Base-by-base conservation (phyloP, 1,140 invertebrate species). In the Phortica variegata region DNA sequence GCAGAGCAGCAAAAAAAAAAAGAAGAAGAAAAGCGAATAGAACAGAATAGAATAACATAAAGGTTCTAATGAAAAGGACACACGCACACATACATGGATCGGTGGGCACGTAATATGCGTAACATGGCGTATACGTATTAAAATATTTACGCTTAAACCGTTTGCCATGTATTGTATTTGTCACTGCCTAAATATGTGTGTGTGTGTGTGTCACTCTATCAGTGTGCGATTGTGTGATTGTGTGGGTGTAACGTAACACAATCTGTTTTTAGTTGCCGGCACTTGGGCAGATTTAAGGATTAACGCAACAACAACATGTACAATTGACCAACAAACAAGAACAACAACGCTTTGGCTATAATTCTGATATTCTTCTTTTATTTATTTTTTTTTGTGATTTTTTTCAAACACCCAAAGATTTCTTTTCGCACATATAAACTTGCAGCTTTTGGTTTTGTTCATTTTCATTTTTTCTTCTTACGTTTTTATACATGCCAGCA, bases 281-380 rank as follows among this genome's bases (percentile, higher is more conserved):
- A 63, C 63, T 63, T 69, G 65, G 63, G 60, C 57, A 69, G 63
- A 68, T 68, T 68, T 68, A 58, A 55, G 63, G 63, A 68, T 68
- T 68, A 68, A 68, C 63, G 57, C 38, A 26, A 40, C 50, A 36
- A 41, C 41, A 38, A 34, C 42, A 42, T 34, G 15, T 34, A 38
- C 41, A 42, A n/a, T 33, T n/a, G n/a, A 53, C 33, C 44, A 44
- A 41, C 43, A 47, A n/a, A 31, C 39, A 29, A 39, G 21, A 34
- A 43, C 33, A 43, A 23, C 49, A 53, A 53, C 46, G 57, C 57
- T 50, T 54, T 47, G 52, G 47, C 43, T 62, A 60, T n/a, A n/a
- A n/a, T n/a, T n/a, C n/a, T n/a, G n/a, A n/a, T n/a, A n/a, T n/a
- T n/a, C n/a, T 26, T 26, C 23, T 26, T 26, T 26, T 26, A 5